Evolutionary conservation across 2,888 invertebrate species (phyloP).

Genomic region (Andrena fulva): DNA sequence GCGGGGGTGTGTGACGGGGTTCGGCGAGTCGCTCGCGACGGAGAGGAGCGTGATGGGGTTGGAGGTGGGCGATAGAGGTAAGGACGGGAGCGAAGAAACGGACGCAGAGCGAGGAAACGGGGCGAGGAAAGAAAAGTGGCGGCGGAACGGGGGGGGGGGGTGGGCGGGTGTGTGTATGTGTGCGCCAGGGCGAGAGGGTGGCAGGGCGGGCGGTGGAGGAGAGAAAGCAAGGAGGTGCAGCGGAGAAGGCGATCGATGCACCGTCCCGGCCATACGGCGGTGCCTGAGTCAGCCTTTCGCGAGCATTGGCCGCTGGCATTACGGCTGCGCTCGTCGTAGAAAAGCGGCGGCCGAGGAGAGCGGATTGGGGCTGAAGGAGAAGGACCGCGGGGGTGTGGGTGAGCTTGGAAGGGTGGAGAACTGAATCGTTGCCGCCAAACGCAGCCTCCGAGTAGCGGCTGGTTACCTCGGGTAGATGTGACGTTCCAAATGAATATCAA

Average conservation of each 20-base stretch:
- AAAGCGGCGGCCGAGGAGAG: conserved; percentile 49
- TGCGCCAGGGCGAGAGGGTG: background rate
- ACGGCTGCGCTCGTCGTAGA: conserved; percentile 74
- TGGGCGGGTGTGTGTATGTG: too few relatives aligned
- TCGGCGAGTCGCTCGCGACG: background rate
- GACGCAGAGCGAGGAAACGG: conserved; percentile 16
- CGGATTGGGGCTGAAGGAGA: conserved; percentile 49
- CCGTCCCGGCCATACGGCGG: conserved; percentile 73
- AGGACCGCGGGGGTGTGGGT: conserved; percentile 6
- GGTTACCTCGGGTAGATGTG: conserved; percentile 70
- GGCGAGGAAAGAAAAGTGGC: conserved; percentile 31
- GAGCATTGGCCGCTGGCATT: conserved; percentile 74
- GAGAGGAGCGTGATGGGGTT: conserved; percentile 4
- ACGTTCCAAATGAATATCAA: conserved; percentile 75
- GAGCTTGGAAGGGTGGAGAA: conserved; percentile 37
- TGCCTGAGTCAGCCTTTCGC: conserved; percentile 76
- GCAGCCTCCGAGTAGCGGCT: conserved; percentile 67
- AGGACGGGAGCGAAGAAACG: conserved; percentile 44
- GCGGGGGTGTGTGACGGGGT: conserved; percentile 22
- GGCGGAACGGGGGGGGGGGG: background rate
- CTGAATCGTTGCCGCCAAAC: conserved; percentile 72
- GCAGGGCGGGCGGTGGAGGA: background rate
- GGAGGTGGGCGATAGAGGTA: conserved; percentile 6
- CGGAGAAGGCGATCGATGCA: conserved; percentile 75
- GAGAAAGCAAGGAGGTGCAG: conserved; percentile 63